A percentile compares a stretch with the other conserved stretches of the same genome.
Conservation (phyloP, 2,888 invertebrate genomes). For the Standfussiana lucernea region DNA sequence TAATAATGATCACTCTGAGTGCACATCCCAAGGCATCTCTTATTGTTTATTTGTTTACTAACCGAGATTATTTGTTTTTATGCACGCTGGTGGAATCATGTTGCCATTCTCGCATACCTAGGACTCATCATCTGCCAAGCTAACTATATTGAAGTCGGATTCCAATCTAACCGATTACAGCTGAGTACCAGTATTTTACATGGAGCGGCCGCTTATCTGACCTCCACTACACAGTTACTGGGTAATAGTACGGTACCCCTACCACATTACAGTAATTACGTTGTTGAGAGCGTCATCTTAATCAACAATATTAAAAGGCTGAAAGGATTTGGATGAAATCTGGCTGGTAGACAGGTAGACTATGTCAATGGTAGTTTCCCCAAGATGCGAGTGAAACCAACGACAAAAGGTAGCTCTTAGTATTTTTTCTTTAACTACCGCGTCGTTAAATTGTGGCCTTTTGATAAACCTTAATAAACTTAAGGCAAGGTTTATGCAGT, state of each 20-base stretch:
- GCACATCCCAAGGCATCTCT: slow-evolving; percentile 28
- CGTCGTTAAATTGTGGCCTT: slow-evolving; percentile 14
- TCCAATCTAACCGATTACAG: neutral
- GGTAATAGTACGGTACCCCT: neutral
- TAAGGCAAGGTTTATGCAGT: slow-evolving; percentile 18
- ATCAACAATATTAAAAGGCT: neutral
- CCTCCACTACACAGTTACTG: too few species aligned
- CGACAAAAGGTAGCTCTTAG: neutral
- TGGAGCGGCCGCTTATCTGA: neutral
- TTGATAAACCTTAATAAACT: slow-evolving; percentile 19
- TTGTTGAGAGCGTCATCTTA: neutral
- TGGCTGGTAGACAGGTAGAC: neutral
- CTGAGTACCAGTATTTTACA: neutral
- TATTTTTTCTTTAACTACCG: neutral
- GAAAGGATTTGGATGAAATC: slow-evolving; percentile 15
- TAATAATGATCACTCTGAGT: slow-evolving; percentile 21
- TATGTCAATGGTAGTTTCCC: neutral
- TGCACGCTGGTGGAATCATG: slow-evolving; percentile 31
- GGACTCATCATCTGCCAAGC: neutral
- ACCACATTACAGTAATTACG: neutral
- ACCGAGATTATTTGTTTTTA: slow-evolving; percentile 46
- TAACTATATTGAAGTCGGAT: neutral
- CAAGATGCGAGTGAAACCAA: neutral
- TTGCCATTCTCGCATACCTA: slow-evolving; percentile 38
- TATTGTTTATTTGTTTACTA: slow-evolving; percentile 65